Base-by-base conservation (phyloP, 2,888 invertebrate genomes). In the Lacanobia oleracea region DNA sequence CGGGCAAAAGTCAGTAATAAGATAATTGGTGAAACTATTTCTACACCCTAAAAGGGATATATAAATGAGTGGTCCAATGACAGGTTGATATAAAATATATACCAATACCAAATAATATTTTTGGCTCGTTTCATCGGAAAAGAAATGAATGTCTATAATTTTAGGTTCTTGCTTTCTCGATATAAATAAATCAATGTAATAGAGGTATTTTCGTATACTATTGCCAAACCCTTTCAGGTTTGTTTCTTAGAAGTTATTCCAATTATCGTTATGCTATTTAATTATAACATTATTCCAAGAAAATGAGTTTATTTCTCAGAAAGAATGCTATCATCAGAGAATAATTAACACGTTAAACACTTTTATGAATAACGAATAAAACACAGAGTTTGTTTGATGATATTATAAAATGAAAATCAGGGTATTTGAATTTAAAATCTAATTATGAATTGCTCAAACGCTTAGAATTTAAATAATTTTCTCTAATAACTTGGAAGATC, bases 211-310 rank as follows among this genome's bases (percentile, higher is more conserved):
- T 40, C 2, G 18, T 63, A n/a, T 48, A 16, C 21, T 59, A 33
- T 53, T 37, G 56, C 67, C 75, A 51, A 75, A 60, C 27, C 12
- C 37, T 40, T 60, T 61, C 37, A 48, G 2, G 16, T 16, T 3
- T 21, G 10, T 33, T 75, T 63, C 62, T 53, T n/a, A 7, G 51
- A 75, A 68, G 9, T 61, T 4, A 48, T n/a, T 48, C 50, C 67
- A 62, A 64, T 60, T 40, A 63, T 40, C 51, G 37, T 14, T 53
- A 16, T 23, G 33, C 57, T 16, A 57, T 59, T 63, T 53, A 4
- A 16, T 18, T 40, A 43, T 33, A 43, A 66, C 1, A 53, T 37
- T 60, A 23, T 27, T 54, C 2, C 21, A 14, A 48, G 0, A 40
- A 14, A 1, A 18, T 1, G 12, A 48, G 16, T 53, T 67, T 21